Conservation (phyloP, 2,888 invertebrate species). For the Ferrisia virgata region DNA sequence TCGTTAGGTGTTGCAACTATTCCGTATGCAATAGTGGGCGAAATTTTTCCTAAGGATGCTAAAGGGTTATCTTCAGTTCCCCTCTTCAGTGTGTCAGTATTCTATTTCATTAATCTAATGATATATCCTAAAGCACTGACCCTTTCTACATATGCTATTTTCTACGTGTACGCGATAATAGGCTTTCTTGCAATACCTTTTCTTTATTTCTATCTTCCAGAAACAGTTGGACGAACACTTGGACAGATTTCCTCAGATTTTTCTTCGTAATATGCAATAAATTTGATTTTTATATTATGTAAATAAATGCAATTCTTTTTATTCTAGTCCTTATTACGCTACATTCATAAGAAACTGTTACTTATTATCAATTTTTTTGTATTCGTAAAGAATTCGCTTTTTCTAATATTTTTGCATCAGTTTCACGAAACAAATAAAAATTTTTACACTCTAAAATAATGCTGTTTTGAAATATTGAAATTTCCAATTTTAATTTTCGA, state of each 20-base stretch:
- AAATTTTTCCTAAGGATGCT: conserved; percentile 58
- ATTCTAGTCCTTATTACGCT: neutral
- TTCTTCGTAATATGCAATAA: neutral
- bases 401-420: no score
- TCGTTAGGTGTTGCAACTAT: conserved; percentile 59
- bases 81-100: conserved; percentile 52
- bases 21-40: conserved; percentile 60
- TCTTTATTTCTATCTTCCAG: conserved; percentile 16
- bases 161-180: conserved; percentile 17
- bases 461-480: no score
- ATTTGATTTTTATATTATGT: neutral
- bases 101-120: conserved; percentile 58
- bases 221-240: conserved; percentile 29
- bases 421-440: no score
- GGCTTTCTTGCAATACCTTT: neutral
- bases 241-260: conserved; percentile 51
- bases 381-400: no score
- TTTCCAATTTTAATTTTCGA: no score
- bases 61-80: conserved; percentile 54
- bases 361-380: no score
- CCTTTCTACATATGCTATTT: conserved; percentile 53
- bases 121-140: conserved; percentile 56
- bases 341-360: no score
- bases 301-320: neutral
- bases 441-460: no score